Conservation (phyloP, 2,797 vertebrate species). For the Pseudochirops cupreus region DNA sequence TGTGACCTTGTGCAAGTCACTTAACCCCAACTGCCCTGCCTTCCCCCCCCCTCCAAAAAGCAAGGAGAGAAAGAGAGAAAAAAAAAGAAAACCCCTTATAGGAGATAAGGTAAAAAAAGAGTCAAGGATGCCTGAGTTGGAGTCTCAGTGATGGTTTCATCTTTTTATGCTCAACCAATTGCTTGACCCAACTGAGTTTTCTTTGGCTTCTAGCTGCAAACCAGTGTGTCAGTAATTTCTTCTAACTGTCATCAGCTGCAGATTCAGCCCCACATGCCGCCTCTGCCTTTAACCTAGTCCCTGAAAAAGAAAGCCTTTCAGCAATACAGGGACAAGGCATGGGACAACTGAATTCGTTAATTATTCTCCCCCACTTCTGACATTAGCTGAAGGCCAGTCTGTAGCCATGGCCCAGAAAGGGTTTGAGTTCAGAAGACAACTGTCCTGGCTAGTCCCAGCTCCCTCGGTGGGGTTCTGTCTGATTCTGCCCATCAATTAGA, state of each 20-base stretch:
- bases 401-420: not conserved
- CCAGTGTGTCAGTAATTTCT: not conserved
- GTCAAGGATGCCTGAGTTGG: not conserved
- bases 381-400: not conserved
- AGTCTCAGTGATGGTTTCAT: not conserved
- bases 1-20: too few species aligned
- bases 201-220: not conserved
- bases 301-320: not conserved
- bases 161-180: not conserved
- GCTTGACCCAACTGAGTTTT: not conserved
- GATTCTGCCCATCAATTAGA: constrained; percentile 2
- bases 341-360: not conserved
- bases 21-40: too few species aligned
- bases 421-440: constrained; percentile 10
- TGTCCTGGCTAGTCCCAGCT: not conserved
- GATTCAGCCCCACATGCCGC: not conserved
- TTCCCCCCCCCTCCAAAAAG: too few species aligned
- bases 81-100: not conserved
- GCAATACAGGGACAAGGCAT: not conserved
- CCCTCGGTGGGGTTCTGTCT: not conserved
- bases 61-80: too few species aligned
- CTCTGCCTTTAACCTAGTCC: not conserved
- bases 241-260: not conserved
- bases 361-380: constrained; percentile 22
- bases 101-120: not conserved